phyloP scores from a whole-genome alignment of 1,140 invertebrate genomes.

The Brachionus sp. region DNA sequence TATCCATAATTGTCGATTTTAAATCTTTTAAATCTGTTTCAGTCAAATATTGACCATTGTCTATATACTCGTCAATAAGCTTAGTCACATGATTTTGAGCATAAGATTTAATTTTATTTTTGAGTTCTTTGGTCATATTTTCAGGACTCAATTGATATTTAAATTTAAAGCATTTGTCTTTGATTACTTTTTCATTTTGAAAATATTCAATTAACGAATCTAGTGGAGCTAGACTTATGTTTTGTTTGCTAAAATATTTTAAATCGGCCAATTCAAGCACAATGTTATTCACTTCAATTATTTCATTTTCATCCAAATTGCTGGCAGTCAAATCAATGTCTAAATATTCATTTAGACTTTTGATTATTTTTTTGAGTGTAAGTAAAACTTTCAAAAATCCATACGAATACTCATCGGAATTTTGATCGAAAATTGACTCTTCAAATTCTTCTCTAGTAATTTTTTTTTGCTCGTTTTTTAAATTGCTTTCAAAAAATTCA shows the following conservation, averaged over 20 bases:
- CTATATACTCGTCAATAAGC: background rate
- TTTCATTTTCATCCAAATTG: background rate
- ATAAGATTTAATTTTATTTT: background rate
- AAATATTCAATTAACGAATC: background rate
- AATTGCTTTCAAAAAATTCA: background rate
- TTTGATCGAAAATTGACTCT: background rate
- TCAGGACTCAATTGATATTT: background rate
- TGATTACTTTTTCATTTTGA: conserved; percentile 10
- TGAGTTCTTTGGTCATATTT: background rate
- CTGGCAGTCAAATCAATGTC: background rate
- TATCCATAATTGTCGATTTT: background rate
- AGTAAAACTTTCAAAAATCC: background rate
- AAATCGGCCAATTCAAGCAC: background rate
- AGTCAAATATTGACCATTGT: background rate
- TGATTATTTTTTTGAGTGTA: background rate
- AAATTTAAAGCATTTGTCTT: background rate
- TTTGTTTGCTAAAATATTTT: background rate
- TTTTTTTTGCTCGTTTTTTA: background rate
- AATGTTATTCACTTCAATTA: background rate
- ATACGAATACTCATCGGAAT: background rate
- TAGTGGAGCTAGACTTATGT: background rate
- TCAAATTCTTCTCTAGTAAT: background rate
- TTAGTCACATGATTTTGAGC: background rate
- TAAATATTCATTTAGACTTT: background rate
- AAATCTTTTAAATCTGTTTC: background rate